Base-by-base conservation (phyloP, 2,888 invertebrate species). In the Rhimphoctona megacephalus region DNA sequence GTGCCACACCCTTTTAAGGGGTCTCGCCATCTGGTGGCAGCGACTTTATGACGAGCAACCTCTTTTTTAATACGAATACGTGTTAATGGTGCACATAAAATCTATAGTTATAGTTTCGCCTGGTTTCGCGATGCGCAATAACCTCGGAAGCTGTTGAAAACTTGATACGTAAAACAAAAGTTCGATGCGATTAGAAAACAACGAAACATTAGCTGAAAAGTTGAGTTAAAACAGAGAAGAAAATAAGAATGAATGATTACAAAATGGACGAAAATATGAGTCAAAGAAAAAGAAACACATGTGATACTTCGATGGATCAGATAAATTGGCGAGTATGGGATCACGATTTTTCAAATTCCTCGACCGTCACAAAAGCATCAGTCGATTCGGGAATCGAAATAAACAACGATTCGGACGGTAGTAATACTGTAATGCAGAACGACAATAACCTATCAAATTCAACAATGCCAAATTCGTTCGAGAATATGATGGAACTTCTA, bases 371-470 rank as follows among this genome's bases (percentile, higher is more conserved):
- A 17, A 67, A 67, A 67, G 49, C 17, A 9, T 96, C 96, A 93
- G 95, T 95, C 87, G 97, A 97, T 95, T 97, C 97, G 57, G 97
- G 97, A 78, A 96, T 97, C 64, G 97, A 97, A 91, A 97, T 97
- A 72, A 96, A 96, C 88, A 96, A 96, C 93, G 96, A 97, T 94
- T 96, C 96, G 91, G 96, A 96, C 93, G 97, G 97, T 93, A 96
- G 94, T 88, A n/a, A n/a, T n/a, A 92, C 91, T 4, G 91, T 90
- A 46, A 88, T 90, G 52, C 91, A 91, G 76, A 88, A 39, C 17
- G 61, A 57, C 7, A 33, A 52, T n/a, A 46, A 49, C 17, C 9
- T 33, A 33, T 33, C 57, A 33, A 61, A 33, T 19, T 17, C 66
- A 30, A 33, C 30, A 64, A 46, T 64, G 17, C 43, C 80, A 49